Evolutionary conservation across 2,797 vertebrate species (phyloP).

Genomic region (Harpagifer antarcticus): DNA sequence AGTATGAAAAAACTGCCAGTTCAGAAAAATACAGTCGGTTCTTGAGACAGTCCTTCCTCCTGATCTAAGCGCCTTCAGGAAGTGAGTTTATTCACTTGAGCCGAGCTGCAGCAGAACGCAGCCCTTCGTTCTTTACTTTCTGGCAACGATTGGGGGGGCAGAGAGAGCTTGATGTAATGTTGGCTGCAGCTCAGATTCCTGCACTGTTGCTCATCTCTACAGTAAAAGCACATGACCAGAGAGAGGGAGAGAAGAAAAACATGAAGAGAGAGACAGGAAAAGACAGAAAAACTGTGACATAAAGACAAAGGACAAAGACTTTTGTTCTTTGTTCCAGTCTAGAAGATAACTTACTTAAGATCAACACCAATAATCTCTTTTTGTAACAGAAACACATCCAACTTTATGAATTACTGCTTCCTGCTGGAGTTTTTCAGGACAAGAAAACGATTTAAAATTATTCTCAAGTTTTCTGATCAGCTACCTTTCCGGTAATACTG

Average conservation of each 20-base stretch:
- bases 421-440: too few species aligned
- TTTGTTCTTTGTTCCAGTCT: not conserved
- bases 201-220: conserved; percentile 77
- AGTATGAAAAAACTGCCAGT: too few species aligned
- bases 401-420: too few species aligned
- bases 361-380: too few species aligned
- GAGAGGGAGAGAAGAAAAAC: conserved; percentile 6
- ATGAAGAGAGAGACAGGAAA: conserved; percentile 3
- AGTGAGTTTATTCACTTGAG: conserved; percentile 41
- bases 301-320: not conserved
- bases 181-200: conserved; percentile 78
- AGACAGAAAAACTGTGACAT: not conserved
- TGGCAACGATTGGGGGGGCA: conserved; percentile 13
- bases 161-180: conserved; percentile 73
- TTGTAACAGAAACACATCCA: too few species aligned
- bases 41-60: conserved; percentile 3
- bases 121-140: conserved; percentile 27
- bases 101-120: conserved; percentile 6
- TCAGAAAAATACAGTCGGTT: not conserved
- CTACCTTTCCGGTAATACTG: too few species aligned
- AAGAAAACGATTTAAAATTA: too few species aligned
- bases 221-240: conserved; percentile 68
- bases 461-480: too few species aligned
- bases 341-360: too few species aligned
- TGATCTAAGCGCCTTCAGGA: conserved; percentile 31